phyloP scores from a whole-genome alignment of 1,140 invertebrate species.

The Pseudomyrmex flavicornis region DNA sequence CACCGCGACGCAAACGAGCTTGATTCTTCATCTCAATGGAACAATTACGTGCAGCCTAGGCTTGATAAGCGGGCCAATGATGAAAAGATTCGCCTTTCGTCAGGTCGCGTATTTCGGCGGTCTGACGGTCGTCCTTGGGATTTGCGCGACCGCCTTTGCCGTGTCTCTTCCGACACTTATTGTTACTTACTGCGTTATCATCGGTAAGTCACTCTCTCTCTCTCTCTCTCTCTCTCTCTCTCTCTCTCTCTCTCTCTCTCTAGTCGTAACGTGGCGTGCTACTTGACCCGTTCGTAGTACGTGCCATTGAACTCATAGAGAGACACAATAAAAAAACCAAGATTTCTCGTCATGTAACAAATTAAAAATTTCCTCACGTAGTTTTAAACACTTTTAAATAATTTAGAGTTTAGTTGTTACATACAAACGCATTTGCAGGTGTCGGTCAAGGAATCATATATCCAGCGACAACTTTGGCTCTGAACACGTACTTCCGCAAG shows the following conservation, averaged over 20 bases:
- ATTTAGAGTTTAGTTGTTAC: background rate
- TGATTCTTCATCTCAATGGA: slow-evolving; percentile 88
- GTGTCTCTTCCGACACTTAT: slow-evolving; percentile 85
- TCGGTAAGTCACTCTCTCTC: slow-evolving; percentile 85
- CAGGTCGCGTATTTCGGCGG: slow-evolving; percentile 86
- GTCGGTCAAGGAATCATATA: slow-evolving; percentile 64
- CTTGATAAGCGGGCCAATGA: slow-evolving; percentile 86
- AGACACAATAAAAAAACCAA: background rate
- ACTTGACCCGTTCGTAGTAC: background rate
- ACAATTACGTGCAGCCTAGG: slow-evolving; percentile 85
- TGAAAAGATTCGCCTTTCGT: slow-evolving; percentile 86
- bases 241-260: too few species aligned
- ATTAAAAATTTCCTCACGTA: too few species aligned
- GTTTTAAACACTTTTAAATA: too few species aligned
- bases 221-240: too few species aligned
- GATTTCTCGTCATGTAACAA: too few species aligned
- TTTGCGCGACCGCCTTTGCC: slow-evolving; percentile 85
- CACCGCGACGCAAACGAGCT: slow-evolving; percentile 85
- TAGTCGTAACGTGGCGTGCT: background rate
- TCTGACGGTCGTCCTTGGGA: slow-evolving; percentile 83
- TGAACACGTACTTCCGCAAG: slow-evolving; percentile 90
- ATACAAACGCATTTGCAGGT: slow-evolving; percentile 45
- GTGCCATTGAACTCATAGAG: background rate
- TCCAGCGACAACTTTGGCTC: slow-evolving; percentile 84
- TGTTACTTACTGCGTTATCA: slow-evolving; percentile 87